phyloP scores from a whole-genome alignment of 2,113 vertebrate species.

The Dendrocopos noguchii region DNA sequence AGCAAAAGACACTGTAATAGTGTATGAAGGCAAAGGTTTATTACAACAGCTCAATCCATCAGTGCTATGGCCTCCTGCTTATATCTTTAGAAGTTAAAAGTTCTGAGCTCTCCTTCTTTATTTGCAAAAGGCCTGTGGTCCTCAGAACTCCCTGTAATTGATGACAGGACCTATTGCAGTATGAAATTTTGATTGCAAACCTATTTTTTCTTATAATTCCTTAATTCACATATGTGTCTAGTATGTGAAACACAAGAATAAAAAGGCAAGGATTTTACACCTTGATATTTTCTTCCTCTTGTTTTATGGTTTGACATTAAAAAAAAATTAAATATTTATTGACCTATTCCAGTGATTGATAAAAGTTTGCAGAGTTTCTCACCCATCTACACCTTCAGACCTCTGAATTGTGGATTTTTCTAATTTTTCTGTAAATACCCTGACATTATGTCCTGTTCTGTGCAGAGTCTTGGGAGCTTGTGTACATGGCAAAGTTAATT shows the following conservation, averaged over 20 bases:
- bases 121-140: not conserved
- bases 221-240: not conserved
- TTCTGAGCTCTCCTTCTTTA: not conserved
- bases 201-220: not conserved
- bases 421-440: not conserved
- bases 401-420: not conserved
- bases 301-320: not conserved
- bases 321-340: not conserved
- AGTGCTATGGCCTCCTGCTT: not conserved
- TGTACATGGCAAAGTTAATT: not conserved
- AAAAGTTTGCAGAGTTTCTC: not conserved
- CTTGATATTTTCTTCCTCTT: fast-evolving
- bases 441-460: not conserved
- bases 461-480: fast-evolving
- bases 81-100: not conserved
- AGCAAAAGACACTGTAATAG: not conserved
- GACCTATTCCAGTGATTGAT: not conserved
- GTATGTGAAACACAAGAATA: not conserved
- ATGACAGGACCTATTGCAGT: not conserved
- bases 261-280: not conserved
- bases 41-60: not conserved
- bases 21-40: not conserved
- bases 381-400: not conserved
- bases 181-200: constrained; percentile 27
- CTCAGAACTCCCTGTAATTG: not conserved